These are phyloP conservation scores for Nebria brevicollis DNA, from an alignment of 2,888 invertebrate species.

Conservation along the genomic window DNA sequence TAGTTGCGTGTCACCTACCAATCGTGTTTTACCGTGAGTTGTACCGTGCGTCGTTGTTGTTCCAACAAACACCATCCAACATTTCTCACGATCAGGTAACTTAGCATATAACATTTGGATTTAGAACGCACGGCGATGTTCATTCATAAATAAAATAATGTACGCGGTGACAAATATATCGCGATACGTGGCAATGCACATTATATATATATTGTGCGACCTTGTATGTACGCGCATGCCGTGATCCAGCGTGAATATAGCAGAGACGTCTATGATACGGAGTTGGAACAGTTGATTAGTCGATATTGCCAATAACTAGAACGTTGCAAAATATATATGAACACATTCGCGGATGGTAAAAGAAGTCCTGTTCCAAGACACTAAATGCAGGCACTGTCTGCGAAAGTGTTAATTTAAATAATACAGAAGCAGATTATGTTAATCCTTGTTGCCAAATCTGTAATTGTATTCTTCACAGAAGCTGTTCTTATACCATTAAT, in stretches of 20 bases:
- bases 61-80: not conserved
- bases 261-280: not conserved
- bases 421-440: too few species aligned
- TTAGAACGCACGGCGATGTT: not conserved
- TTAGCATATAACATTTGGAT: not conserved
- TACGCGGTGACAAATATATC: not conserved
- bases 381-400: too few species aligned
- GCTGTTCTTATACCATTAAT: too few species aligned
- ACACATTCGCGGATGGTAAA: too few species aligned
- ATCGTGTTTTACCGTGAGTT: not conserved
- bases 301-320: not conserved
- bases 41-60: not conserved
- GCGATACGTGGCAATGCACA: not conserved
- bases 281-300: not conserved
- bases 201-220: not conserved
- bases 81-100: conserved; percentile 1
- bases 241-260: not conserved
- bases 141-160: not conserved
- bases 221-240: not conserved
- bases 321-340: not conserved
- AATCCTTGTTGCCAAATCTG: too few species aligned
- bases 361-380: too few species aligned
- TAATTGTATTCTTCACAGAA: too few species aligned
- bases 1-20: not conserved
- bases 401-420: too few species aligned